Percentiles rank a stretch among this genome's conserved stretches.
Evolutionary conservation across 2,888 invertebrate genomes (phyloP).

Genomic region (Arge pagana): DNA sequence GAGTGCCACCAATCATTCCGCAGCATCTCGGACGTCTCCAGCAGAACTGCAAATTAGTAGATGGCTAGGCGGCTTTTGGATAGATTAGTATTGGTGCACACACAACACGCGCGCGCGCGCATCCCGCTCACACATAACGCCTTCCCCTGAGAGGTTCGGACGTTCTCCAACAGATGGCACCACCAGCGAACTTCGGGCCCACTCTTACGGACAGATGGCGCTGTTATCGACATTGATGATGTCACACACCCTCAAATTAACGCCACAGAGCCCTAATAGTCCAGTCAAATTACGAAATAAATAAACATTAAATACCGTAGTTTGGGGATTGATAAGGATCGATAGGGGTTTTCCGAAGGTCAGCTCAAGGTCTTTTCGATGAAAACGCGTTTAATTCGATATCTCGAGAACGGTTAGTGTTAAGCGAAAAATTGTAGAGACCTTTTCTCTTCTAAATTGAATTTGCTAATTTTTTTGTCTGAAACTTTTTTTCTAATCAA

Average conservation of each 20-base stretch:
- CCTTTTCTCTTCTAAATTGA: conserved; percentile 17
- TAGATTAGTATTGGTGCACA: too few relatives aligned
- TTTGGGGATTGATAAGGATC: conserved; percentile 7
- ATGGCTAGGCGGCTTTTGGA: too few relatives aligned
- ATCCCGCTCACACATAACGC: too few relatives aligned
- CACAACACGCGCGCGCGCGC: too few relatives aligned
- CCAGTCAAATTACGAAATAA: conserved; percentile 18
- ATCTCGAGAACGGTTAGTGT: conserved; percentile 17
- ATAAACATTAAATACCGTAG: conserved; percentile 8
- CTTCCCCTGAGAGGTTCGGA: too few relatives aligned
- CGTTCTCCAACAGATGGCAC: too few relatives aligned
- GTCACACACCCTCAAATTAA: too few relatives aligned
- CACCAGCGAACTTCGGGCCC: too few relatives aligned
- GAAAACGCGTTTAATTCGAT: conserved; percentile 22
- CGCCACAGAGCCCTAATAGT: too few relatives aligned
- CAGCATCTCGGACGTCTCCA: not conserved
- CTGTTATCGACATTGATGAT: too few relatives aligned
- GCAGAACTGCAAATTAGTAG: not conserved
- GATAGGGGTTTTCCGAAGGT: conserved; percentile 14
- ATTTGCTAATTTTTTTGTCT: conserved; percentile 5
- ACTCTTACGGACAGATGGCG: too few relatives aligned
- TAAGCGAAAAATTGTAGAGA: conserved; percentile 21
- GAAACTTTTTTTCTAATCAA: conserved; percentile 12
- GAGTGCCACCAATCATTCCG: not conserved
- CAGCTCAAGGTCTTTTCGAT: conserved; percentile 9